Conservation (phyloP, 2,797 vertebrate genomes). For the Toxotes lorentzi region DNA sequence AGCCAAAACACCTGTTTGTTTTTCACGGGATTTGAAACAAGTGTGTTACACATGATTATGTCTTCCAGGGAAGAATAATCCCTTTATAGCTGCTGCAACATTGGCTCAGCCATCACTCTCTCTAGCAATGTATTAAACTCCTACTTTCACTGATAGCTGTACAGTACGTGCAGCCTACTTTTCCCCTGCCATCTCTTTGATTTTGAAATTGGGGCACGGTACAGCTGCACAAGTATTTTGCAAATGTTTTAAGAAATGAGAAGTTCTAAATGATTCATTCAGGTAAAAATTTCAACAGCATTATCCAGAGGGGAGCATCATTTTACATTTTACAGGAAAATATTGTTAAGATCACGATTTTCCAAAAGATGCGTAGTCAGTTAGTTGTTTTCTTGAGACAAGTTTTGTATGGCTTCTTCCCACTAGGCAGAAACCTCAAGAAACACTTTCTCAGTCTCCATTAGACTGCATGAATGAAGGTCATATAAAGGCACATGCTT, state of each 20-base stretch:
- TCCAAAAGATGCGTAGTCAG: not conserved
- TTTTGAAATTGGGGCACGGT: constrained; percentile 68
- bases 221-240: constrained; percentile 44
- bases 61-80: constrained; percentile 80
- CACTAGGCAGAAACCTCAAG: not conserved
- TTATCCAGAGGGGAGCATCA: not conserved
- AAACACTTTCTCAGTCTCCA: not conserved
- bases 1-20: constrained; percentile 80
- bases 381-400: not conserved
- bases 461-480: not conserved
- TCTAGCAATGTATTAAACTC: constrained; percentile 75
- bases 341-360: not conserved
- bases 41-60: constrained; percentile 82
- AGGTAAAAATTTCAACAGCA: constrained; percentile 16
- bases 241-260: constrained; percentile 51
- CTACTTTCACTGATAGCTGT: constrained; percentile 66
- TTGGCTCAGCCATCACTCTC: constrained; percentile 67
- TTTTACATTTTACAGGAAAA: not conserved
- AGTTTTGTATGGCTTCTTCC: not conserved
- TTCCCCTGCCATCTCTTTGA: constrained; percentile 49
- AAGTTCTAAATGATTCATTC: constrained; percentile 62
- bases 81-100: constrained; percentile 74
- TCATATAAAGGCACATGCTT: not conserved
- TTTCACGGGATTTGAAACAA: constrained; percentile 79
- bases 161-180: constrained; percentile 65